Conservation (phyloP, 2,888 invertebrate species). For the Drosophila quinaria region DNA sequence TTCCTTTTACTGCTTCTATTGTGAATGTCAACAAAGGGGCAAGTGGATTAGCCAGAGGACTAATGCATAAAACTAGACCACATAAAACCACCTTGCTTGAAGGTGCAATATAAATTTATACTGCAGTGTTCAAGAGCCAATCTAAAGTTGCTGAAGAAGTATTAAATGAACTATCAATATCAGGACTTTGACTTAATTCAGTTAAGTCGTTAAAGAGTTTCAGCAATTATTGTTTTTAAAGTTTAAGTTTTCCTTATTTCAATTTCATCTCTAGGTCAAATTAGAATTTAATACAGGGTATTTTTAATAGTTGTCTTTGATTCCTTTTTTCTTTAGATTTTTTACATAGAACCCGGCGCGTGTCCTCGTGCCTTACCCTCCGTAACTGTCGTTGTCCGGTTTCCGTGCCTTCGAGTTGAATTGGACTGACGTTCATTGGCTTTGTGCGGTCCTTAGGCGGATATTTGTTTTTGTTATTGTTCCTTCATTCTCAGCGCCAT, state of each 20-base stretch:
- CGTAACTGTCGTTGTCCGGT: conserved; percentile 6
- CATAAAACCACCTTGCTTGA: neutral
- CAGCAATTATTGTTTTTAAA: conserved; percentile 11
- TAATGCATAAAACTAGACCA: neutral
- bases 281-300: conserved; percentile 10
- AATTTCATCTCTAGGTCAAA: neutral
- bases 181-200: neutral
- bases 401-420: conserved; percentile 25
- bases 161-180: neutral
- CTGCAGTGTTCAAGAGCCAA: neutral
- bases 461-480: conserved; percentile 78
- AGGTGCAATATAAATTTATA: neutral
- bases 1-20: conserved; percentile 27
- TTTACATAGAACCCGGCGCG: conserved; percentile 26
- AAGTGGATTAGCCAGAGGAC: neutral
- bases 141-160: neutral
- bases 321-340: conserved; percentile 15
- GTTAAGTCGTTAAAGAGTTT: conserved; percentile 32
- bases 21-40: conserved; percentile 9
- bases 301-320: conserved; percentile 40
- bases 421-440: conserved; percentile 72
- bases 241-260: conserved; percentile 12
- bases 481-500: conserved; percentile 63
- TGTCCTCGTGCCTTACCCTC: conserved; percentile 14
- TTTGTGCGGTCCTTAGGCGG: conserved; percentile 52